Conservation (phyloP, 2,113 vertebrate species). For the Coreoperca whiteheadi region DNA sequence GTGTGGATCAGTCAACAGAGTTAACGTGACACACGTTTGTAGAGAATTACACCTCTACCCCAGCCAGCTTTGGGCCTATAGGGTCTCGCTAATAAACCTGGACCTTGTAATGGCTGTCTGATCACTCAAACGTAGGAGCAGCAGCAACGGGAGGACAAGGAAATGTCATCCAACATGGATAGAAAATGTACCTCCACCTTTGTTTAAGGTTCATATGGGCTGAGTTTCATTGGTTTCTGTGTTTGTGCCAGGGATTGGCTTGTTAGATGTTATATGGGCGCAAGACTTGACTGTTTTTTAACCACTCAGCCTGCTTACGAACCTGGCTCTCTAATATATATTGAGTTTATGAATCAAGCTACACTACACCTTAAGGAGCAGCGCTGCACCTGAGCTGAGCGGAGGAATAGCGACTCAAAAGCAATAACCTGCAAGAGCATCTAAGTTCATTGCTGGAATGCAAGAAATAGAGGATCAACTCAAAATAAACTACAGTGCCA, state of each 20-base stretch:
- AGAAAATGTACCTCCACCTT: constrained; percentile 90
- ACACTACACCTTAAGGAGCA: constrained; percentile 7
- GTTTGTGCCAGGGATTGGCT: constrained; percentile 80
- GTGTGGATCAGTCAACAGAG: constrained; percentile 95
- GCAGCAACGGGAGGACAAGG: constrained; percentile 81
- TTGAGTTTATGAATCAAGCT: constrained; percentile 35
- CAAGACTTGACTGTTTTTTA: constrained; percentile 48
- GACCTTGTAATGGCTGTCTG: constrained; percentile 92
- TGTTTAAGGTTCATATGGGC: constrained; percentile 91
- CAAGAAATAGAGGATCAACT: not conserved
- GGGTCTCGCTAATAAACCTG: constrained; percentile 96
- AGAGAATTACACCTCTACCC: constrained; percentile 90
- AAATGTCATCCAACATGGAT: constrained; percentile 92
- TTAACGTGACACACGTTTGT: constrained; percentile 92
- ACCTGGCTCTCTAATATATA: constrained; percentile 14
- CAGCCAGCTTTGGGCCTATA: constrained; percentile 90
- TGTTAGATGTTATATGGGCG: constrained; percentile 67
- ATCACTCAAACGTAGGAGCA: constrained; percentile 92
- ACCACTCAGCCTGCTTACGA: constrained; percentile 15
- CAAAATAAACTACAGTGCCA: not conserved
- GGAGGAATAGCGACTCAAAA: not conserved
- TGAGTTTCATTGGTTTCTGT: constrained; percentile 82
- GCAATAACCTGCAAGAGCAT: not conserved
- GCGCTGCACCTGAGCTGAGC: not conserved
- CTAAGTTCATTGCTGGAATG: not conserved